Evolutionary conservation across 2,797 vertebrate species (phyloP), one percentile per base, ranked within the genome.

Genomic region (Sebastes kiyomatsui): DNA sequence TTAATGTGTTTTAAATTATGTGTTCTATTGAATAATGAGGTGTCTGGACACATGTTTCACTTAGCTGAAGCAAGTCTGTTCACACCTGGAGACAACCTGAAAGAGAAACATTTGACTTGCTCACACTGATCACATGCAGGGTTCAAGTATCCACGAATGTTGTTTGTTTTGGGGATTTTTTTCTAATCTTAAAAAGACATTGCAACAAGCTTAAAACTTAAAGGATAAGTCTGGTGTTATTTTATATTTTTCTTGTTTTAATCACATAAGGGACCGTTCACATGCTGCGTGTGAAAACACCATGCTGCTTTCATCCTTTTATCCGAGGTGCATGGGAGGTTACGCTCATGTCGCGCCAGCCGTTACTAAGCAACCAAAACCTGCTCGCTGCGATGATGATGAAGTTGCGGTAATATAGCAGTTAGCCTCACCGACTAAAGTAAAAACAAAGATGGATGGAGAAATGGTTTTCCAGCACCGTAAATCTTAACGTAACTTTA

Each of bases 1-100:
- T 18, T 67, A 71, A 81, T 66, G 27, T 9, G 27, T 81, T 91
- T 87, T 74, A 80, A 84, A 80, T 56, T 7, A 78, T 7, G 75
- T 68, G 78, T 81, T 83, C 3, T 25, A 5, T 8, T 72, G 71
- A 75, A 65, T 80, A 27, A 84, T 60, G 67, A 81, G 58, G 81
- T 74, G 70, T 72, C 22, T 67, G 64, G 30, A 75, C 46, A 76
- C 61, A 55, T 59, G 42, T 18, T 80, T 75, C 60, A 60, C 54
- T 56, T 28, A 71, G 46, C 30, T 65, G 22, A 61, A 83, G 23
- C 35, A 66, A 66, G 67, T 32, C 54, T 67, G 46, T 67, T 67
- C 60, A 54, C 62, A 65, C 42, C 52, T 7, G 38, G 54, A 61
- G 30, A 32, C 16, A 77, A 38, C 61, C 20, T 27, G 71, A 32